Base-by-base conservation (phyloP, 2,888 invertebrate species). In the Drosophila fungiperda region DNA sequence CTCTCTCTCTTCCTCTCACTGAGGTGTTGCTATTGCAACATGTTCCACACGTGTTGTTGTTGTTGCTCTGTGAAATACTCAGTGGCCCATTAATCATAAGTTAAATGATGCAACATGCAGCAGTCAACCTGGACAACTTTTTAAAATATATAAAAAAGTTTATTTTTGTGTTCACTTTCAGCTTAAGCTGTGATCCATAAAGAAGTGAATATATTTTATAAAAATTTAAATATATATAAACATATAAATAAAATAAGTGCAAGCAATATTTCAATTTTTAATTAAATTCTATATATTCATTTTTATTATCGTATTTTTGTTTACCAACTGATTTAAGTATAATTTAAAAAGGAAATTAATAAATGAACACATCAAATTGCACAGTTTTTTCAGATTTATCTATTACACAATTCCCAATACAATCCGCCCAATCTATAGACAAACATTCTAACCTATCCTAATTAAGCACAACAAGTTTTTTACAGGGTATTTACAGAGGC, bases 21-120 rank as follows among this genome's bases (percentile, higher is more conserved):
- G 82, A 86, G 72, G 59, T 76, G 78, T 57, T 76, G 68, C 76
- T 73, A 45, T 20, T 38, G 40, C 48, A 48, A 65, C 69, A 26
- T 15, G 15, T 8, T 23, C 11, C 50, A 26, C 23, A 54, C 12
- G 55, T 68, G 66, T 66, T 58, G 55, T 66, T 26, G 36, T 26
- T 38, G 54, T n/a, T 55, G 54, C 6, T 11, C 5, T 12, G 32
- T 29, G 32, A 20, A 7, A 57, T 36, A 68, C 29, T 57, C 57
- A 57, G 35, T 20, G 40, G 23, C 0, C 42, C 23, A 33, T 33
- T 42, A 20, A 32, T 32, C 54, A 40, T 23, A 17, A 38, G 9
- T 15, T 40, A n/a, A 42, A 20, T 57, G 32, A 26, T 29, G 57
- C 36, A 29, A 35, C 11, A 23, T 53, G 23, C 33, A 53, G 20